phyloP scores from a whole-genome alignment of 1,140 invertebrate genomes.

The Drosophila oshimai region DNA sequence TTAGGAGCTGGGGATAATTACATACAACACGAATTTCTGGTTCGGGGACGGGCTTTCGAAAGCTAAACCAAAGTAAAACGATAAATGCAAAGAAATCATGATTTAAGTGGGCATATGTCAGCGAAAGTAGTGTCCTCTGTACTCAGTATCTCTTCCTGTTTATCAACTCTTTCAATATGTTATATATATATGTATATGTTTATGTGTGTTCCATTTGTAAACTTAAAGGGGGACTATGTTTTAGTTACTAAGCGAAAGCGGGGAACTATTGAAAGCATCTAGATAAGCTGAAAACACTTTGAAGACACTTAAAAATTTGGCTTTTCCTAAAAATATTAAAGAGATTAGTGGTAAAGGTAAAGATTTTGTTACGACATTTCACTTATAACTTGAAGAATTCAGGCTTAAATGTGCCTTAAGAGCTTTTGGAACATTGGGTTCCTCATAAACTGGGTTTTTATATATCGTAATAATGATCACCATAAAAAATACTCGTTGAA shows the following conservation, averaged over 20 bases:
- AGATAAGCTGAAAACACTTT: background rate
- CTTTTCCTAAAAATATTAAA: too few relatives aligned
- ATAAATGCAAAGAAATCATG: slow-evolving; percentile 15
- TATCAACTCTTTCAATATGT: background rate
- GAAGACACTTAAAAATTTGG: too few relatives aligned
- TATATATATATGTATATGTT: background rate
- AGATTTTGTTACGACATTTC: too few relatives aligned
- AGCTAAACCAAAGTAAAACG: slow-evolving; percentile 44
- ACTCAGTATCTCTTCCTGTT: background rate
- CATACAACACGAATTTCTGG: slow-evolving; percentile 64
- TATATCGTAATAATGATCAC: too few relatives aligned
- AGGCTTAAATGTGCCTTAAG: too few relatives aligned
- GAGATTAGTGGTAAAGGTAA: background rate
- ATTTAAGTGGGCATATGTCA: slow-evolving; percentile 6
- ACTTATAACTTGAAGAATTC: too few relatives aligned
- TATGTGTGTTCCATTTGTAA: background rate
- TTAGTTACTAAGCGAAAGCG: slow-evolving; percentile 16
- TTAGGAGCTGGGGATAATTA: slow-evolving; percentile 80
- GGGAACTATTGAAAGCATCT: slow-evolving; percentile 18
- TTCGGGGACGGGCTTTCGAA: slow-evolving; percentile 12
- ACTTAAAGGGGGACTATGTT: slow-evolving; percentile 1
- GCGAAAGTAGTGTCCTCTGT: background rate
- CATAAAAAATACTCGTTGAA: too few relatives aligned
- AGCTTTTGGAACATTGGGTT: too few relatives aligned
- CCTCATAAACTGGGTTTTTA: too few relatives aligned